Conservation (phyloP, 2,888 invertebrate genomes). For the Odontocerum albicorne region DNA sequence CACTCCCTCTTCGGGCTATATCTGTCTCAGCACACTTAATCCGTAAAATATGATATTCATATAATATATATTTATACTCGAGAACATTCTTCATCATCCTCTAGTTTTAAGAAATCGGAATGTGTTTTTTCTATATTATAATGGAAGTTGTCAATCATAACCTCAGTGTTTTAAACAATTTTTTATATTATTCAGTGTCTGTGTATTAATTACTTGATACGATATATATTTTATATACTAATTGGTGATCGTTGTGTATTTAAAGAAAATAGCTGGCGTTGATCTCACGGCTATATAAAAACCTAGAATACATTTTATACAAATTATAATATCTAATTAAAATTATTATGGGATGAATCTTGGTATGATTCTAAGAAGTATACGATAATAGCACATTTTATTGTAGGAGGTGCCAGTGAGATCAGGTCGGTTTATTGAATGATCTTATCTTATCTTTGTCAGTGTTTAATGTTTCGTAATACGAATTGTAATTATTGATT, state of each 20-base stretch:
- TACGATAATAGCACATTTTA: not conserved
- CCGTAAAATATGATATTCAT: no score
- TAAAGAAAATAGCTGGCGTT: slow-evolving; percentile 1
- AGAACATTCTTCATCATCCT: slow-evolving; percentile 24
- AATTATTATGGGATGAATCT: no score
- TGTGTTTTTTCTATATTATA: not conserved
- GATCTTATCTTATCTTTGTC: not conserved
- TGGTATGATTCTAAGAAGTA: not conserved
- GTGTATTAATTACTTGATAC: slow-evolving; percentile 10
- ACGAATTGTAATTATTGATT: no score
- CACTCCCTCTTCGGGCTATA: no score
- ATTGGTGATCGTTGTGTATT: slow-evolving; percentile 10
- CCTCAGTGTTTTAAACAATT: slow-evolving; percentile 7
- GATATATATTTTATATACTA: slow-evolving; percentile 7
- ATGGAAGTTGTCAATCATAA: slow-evolving; percentile 9
- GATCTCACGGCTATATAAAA: no score
- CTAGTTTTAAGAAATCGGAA: slow-evolving; percentile 16
- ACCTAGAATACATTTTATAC: no score
- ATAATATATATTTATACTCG: slow-evolving; percentile 23
- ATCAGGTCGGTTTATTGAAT: not conserved
- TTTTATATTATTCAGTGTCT: slow-evolving; percentile 7
- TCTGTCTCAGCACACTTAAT: no score
- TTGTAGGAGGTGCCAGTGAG: not conserved
- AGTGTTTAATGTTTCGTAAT: slow-evolving; percentile 8
- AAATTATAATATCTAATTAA: no score